Evolutionary conservation across 2,888 invertebrate species (phyloP), one percentile per base, ranked within the genome.

Genomic region (Leuctra nigra): DNA sequence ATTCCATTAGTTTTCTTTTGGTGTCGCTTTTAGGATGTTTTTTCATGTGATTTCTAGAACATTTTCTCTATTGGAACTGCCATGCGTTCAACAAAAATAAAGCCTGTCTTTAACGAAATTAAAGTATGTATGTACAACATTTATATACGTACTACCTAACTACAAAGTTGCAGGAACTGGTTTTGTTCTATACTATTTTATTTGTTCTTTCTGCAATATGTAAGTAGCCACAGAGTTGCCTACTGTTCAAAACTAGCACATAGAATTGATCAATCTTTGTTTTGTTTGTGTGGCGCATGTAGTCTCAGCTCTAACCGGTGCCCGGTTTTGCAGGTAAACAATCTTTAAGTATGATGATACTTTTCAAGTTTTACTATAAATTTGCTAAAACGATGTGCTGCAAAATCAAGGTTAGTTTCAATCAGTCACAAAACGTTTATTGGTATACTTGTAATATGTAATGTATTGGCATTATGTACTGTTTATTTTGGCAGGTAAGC

Each of bases 211-310:
- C 35, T 35, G 33, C 33, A 35, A 33, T 50, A 35, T 33, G 50
- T 50, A 20, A 50, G 44, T 44, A 44, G 44, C 23, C 35, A 50
- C 4, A n/a, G 29, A n/a, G n/a, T n/a, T n/a, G n/a, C n/a, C n/a
- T n/a, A n/a, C n/a, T n/a, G n/a, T n/a, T n/a, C n/a, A n/a, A n/a
- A n/a, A n/a, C n/a, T 50, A 50, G 50, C 50, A 33, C 36, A 18
- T 50, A 33, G 50, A 20, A 16, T 35, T 50, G 50, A 33, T 33
- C n/a, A n/a, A n/a, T n/a, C n/a, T n/a, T n/a, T n/a, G n/a, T 50
- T 33, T 33, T 33, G n/a, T 50, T 33, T 50, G 50, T 50, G 50
- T 50, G 50, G 35, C 50, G 50, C 50, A 50, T 50, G 50, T 50
- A 33, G 33, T 50, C 35, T 33, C 50, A 50, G 50, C 23, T 33